Evolutionary conservation across 2,888 invertebrate genomes (phyloP).

Genomic region (Brachyopa scutellaris): DNA sequence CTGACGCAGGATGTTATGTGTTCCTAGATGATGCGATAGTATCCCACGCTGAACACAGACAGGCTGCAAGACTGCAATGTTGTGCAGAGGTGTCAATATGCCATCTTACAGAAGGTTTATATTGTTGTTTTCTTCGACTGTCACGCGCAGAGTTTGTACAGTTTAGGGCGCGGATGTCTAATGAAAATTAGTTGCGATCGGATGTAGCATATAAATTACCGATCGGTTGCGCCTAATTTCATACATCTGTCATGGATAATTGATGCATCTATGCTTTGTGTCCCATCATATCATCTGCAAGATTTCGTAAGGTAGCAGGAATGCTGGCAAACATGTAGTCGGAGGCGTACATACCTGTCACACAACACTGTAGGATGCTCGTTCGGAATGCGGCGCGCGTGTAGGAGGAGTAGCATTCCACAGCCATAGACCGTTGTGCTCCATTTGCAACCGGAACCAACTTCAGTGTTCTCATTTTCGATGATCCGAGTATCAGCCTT

Average conservation of each 20-base stretch:
- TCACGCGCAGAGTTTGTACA: conserved; percentile 30
- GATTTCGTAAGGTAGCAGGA: conserved; percentile 64
- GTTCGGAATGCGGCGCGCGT: conserved; percentile 22
- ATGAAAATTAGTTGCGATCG: conserved; percentile 61
- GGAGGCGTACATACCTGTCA: conserved; percentile 25
- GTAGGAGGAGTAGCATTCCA: conserved; percentile 41
- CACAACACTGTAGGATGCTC: conserved; percentile 38
- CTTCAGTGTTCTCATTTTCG: conserved; percentile 11
- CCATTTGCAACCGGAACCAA: conserved; percentile 35
- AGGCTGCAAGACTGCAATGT: conserved; percentile 60
- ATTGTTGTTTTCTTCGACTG: conserved; percentile 49
- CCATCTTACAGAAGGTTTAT: conserved; percentile 59
- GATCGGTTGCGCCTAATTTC: conserved; percentile 68
- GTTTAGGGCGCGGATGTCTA: conserved; percentile 66
- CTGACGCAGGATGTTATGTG: conserved; percentile 70
- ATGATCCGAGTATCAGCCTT: conserved; percentile 19
- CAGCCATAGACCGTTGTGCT: conserved; percentile 2
- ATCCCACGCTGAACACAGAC: conserved; percentile 60
- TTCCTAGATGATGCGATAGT: conserved; percentile 71
- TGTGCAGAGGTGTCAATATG: conserved; percentile 72
- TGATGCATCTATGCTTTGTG: conserved; percentile 55
- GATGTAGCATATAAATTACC: conserved; percentile 46
- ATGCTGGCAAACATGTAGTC: conserved; percentile 26
- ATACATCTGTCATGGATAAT: conserved; percentile 62
- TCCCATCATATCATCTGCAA: conserved; percentile 50